Evolutionary conservation across 1,140 invertebrate genomes (phyloP), one percentile per base, ranked within the genome.

Genomic region (Goniozus legneri): DNA sequence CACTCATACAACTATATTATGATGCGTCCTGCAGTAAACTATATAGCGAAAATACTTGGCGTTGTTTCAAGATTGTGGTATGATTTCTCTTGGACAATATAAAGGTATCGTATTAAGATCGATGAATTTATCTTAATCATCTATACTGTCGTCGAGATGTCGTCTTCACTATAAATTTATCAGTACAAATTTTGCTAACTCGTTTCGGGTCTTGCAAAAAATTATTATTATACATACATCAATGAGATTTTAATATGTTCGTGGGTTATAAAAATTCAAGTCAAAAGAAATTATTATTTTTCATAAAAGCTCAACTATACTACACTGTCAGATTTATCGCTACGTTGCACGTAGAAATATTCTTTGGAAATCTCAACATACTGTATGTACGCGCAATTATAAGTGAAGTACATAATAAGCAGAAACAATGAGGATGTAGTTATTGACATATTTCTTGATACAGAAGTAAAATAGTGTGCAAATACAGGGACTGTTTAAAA

Each of bases 71-170:
- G 59, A 54, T 67, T 61, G 63, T 60, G 50, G 49, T 66, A 71
- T 60, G 34, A 56, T 62, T 65, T 69, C 59, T 60, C 60, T 70
- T 61, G 64, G 65, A 70, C 60, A 63, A 69, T 71, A 65, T 61
- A 18, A 16, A 18, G 6, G 15, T 20, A 38, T 13, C n/a, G n/a
- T n/a, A n/a, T n/a, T n/a, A n/a, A n/a, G n/a, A n/a, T n/a, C n/a
- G n/a, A n/a, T n/a, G n/a, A n/a, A n/a, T n/a, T n/a, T n/a, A n/a
- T n/a, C n/a, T n/a, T n/a, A n/a, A n/a, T n/a, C n/a, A n/a, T n/a
- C n/a, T n/a, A n/a, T n/a, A n/a, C n/a, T n/a, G n/a, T n/a, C 33
- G 6, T 7, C 33, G 42, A 35, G 35, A 52, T 51, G 42, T 58
- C n/a, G n/a, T n/a, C 38, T 55, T 49, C 47, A 45, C 44, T 50